phyloP scores from a whole-genome alignment of 2,888 invertebrate species.

The Biston betularia region DNA sequence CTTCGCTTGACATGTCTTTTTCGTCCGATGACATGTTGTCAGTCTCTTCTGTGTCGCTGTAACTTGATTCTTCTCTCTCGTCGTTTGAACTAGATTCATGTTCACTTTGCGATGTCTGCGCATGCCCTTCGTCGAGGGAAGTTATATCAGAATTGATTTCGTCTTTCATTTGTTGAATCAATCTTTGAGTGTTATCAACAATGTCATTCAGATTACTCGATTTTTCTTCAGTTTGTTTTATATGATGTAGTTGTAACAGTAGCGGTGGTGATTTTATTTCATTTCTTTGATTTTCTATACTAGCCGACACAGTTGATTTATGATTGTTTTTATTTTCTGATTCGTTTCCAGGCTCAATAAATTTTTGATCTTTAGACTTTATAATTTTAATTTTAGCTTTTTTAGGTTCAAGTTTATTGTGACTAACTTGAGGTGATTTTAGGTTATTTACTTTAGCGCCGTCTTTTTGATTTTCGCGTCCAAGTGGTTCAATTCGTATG shows the following conservation, averaged over 20 bases:
- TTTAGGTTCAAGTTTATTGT: conserved; percentile 15
- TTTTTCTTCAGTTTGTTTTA: conserved; percentile 58
- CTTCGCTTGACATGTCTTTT: conserved; percentile 62
- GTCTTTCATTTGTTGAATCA: conserved; percentile 89
- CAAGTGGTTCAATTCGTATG: conserved; percentile 1
- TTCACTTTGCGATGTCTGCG: conserved; percentile 76
- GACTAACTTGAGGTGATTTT: conserved; percentile 13
- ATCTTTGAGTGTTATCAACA: conserved; percentile 86
- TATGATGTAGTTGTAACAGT: conserved; percentile 1
- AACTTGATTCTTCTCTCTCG: conserved; percentile 77
- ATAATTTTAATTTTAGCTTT: conserved; percentile 27
- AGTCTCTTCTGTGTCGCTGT: conserved; percentile 75
- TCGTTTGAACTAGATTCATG: conserved; percentile 69
- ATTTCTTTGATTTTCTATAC: conserved; percentile 5
- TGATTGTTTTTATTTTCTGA: neutral
- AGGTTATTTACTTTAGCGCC: conserved; percentile 3
- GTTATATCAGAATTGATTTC: conserved; percentile 88
- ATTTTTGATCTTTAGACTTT: conserved; percentile 14
- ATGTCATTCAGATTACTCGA: conserved; percentile 80
- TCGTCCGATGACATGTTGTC: conserved; percentile 72
- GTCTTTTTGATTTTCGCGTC: conserved; percentile 2
- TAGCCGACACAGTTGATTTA: neutral
- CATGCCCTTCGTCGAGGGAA: conserved; percentile 73
- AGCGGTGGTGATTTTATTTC: conserved; percentile 19
- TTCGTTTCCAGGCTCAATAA: neutral